A percentile compares a stretch with the other conserved stretches of the same genome.
phyloP scores from a whole-genome alignment of 1,140 invertebrate genomes.

The Bombus fervidus region DNA sequence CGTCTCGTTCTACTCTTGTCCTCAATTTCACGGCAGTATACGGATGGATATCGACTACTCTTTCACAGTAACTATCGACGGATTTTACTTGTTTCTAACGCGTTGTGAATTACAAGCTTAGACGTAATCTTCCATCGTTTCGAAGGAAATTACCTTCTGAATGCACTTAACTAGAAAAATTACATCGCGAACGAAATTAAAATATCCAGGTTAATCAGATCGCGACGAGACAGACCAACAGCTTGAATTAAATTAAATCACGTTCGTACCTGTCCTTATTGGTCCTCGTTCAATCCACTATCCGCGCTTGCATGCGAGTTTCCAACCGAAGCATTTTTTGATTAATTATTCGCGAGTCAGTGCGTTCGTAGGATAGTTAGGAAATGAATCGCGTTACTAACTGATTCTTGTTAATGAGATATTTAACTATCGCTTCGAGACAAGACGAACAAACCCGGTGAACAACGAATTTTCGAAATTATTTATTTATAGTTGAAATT shows the following conservation, averaged over 20 bases:
- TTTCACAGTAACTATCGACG: neutral
- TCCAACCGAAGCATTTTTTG: slow-evolving; percentile 51
- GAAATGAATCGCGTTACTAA: slow-evolving; percentile 54
- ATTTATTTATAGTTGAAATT: neutral
- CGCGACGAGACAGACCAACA: slow-evolving; percentile 21
- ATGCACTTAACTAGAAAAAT: slow-evolving; percentile 13
- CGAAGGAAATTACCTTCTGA: neutral
- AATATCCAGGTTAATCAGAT: slow-evolving; percentile 45
- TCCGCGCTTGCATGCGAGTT: neutral
- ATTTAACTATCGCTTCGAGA: slow-evolving; percentile 21
- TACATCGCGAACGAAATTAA: slow-evolving; percentile 25
- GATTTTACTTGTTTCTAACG: neutral
- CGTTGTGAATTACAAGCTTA: neutral
- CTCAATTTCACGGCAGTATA: neutral
- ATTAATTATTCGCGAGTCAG: slow-evolving; percentile 57
- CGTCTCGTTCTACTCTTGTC: slow-evolving; percentile 24
- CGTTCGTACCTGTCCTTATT: neutral
- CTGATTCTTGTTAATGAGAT: slow-evolving; percentile 44
- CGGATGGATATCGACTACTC: too few species aligned
- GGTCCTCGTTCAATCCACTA: slow-evolving; percentile 32
- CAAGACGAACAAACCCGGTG: neutral
- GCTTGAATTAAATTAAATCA: slow-evolving; percentile 48
- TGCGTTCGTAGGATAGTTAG: slow-evolving; percentile 25
- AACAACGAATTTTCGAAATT: neutral
- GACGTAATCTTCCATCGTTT: neutral